Evolutionary conservation across 1,140 invertebrate genomes (phyloP).

Genomic region (Zaprionus gabonicus): DNA sequence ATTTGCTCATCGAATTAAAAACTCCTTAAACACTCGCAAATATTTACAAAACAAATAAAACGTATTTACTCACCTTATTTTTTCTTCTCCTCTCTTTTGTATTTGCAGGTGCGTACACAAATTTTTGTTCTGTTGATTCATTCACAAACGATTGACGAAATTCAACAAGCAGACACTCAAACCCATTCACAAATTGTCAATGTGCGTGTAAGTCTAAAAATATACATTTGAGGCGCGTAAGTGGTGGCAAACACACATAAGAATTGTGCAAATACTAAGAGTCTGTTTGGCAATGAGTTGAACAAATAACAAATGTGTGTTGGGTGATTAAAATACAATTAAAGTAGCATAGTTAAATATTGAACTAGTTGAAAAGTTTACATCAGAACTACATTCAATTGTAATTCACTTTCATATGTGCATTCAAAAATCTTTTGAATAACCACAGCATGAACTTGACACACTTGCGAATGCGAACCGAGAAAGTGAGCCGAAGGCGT

Average conservation of each 20-base stretch:
- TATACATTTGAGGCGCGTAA: not conserved
- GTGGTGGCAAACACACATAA: not conserved
- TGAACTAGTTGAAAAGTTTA: too few species aligned
- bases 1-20: not conserved
- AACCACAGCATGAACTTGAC: constrained; percentile 68
- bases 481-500: constrained; percentile 19
- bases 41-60: constrained; percentile 68
- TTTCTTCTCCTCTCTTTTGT: constrained; percentile 25
- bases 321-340: constrained; percentile 21
- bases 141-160: constrained; percentile 7
- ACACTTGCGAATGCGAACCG: constrained; percentile 41
- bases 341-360: not conserved
- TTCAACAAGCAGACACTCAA: not conserved
- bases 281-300: constrained; percentile 28
- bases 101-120: constrained; percentile 65
- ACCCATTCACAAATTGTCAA: constrained; percentile 39
- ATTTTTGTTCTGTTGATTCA: constrained; percentile 28
- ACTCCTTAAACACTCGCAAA: constrained; percentile 36
- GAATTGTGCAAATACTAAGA: constrained; percentile 32
- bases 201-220: constrained; percentile 52
- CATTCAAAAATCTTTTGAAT: constrained; percentile 49
- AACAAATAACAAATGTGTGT: constrained; percentile 52
- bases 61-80: constrained; percentile 61
- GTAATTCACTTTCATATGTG: constrained; percentile 39
- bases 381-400: not conserved